phyloP scores from a whole-genome alignment of 2,888 invertebrate species.

The Alsophila aescularia region DNA sequence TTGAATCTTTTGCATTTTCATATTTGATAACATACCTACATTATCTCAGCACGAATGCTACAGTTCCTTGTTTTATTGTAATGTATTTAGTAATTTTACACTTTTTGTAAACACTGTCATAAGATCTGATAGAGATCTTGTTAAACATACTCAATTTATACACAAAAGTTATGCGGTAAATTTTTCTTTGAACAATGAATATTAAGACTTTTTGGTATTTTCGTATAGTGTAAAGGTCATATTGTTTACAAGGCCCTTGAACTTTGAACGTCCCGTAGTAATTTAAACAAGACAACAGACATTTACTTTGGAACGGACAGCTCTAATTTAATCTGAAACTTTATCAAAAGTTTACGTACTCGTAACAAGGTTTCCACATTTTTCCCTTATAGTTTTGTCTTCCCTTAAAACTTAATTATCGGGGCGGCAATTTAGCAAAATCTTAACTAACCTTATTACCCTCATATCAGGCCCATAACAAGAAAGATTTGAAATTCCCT shows the following conservation, averaged over 20 bases:
- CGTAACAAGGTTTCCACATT: constrained; percentile 6
- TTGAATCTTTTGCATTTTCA: neutral
- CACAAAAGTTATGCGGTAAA: no score
- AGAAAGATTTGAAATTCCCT: constrained; percentile 27
- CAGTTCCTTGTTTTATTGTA: no score
- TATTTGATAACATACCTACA: neutral
- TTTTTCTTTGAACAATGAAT: no score
- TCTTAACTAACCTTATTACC: constrained; percentile 25
- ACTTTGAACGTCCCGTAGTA: neutral
- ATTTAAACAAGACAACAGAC: neutral
- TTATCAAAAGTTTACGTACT: constrained; percentile 6
- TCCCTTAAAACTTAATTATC: constrained; percentile 18
- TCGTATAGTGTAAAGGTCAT: no score
- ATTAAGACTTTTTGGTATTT: no score
- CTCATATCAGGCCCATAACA: constrained; percentile 24
- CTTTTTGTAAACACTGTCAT: no score
- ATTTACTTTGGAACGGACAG: neutral
- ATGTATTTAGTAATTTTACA: no score
- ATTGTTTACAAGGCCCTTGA: neutral
- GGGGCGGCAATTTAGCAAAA: constrained; percentile 22
- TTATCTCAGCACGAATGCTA: no score
- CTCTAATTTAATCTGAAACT: constrained; percentile 16
- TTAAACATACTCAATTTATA: no score
- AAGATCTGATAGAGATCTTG: no score
- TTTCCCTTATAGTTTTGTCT: constrained; percentile 12